These are phyloP conservation scores for Caenorhabditis briggsae DNA, from an alignment of 1,140 invertebrate genomes.

Conservation along the genomic window DNA sequence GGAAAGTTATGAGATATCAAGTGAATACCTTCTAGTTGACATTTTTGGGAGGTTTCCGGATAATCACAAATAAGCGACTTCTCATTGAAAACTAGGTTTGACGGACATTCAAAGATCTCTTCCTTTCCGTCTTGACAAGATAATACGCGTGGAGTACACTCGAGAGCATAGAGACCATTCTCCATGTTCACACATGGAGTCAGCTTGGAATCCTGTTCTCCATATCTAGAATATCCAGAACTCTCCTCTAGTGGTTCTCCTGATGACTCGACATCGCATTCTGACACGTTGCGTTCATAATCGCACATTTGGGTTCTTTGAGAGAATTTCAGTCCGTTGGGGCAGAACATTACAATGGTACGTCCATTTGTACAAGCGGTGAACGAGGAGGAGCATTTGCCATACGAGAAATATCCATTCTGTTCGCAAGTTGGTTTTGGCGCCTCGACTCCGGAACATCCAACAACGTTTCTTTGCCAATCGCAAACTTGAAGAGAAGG, in stretches of 20 bases:
- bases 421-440: background rate
- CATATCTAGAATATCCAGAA: background rate
- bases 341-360: slow-evolving; percentile 4
- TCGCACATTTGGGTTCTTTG: slow-evolving; percentile 6
- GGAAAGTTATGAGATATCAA: background rate
- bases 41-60: slow-evolving; percentile 11
- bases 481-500: background rate
- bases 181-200: slow-evolving; percentile 16
- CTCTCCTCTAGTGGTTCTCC: background rate
- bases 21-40: background rate
- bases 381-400: background rate
- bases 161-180: slow-evolving; percentile 21
- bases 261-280: background rate
- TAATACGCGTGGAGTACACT: slow-evolving; percentile 9
- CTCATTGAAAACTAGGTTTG: background rate
- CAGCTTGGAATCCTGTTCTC: background rate
- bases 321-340: background rate
- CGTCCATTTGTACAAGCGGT: background rate
- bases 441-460: background rate
- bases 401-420: slow-evolving; percentile 10
- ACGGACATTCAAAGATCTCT: background rate
- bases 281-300: background rate
- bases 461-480: background rate
- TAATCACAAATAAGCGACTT: slow-evolving; percentile 2
- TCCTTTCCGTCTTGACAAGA: slow-evolving; percentile 20